Evolutionary conservation across 2,888 invertebrate species (phyloP), one percentile per base, ranked within the genome.

Genomic region (Hetaerina titia): DNA sequence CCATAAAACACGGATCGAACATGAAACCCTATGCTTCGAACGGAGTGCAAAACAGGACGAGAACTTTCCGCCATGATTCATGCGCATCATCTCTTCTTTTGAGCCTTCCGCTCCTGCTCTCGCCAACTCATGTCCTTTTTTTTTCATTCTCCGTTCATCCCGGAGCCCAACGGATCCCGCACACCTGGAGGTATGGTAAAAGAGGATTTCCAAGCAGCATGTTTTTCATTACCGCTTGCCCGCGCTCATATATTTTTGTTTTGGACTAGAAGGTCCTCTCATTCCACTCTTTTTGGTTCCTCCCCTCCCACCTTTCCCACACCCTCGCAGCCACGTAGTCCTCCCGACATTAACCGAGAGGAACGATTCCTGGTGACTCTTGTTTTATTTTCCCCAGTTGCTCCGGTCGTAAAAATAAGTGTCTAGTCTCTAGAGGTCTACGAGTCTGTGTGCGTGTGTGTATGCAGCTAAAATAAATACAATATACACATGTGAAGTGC

Each of bases 161-260:
- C 81, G 31, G 81, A 11, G 81, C 81, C 31, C 31, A n/a, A n/a
- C n/a, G 81, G 81, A 81, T 25, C 25, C 81, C 25, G 81, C 81
- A 13, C 31, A 81, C 81, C 81, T 81, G 81, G 31, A 81, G 31
- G 31, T 81, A 81, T 4, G 81, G 31, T 25, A 31, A 31, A n/a
- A 81, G 81, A 11, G 81, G 13, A 81, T 81, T 81, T 15, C 69
- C 22, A 6, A 69, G 81, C 31, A 81, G 81, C 81, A 31, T 25
- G 81, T 31, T 81, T 81, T 81, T 81, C n/a, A 31, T 81, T 25
- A 9, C 81, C 81, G 25, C n/a, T n/a, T 81, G 9, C 81, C 81
- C 13, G 81, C 31, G 81, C 22, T 81, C 81, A 81, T 81, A 81
- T 81, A 81, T 81, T 81, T 81, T 31, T 81, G 31, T 81, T 81